These are phyloP conservation scores for Dasyprocta punctata DNA, from an alignment of 2,113 vertebrate genomes.

Conservation along the genomic window DNA sequence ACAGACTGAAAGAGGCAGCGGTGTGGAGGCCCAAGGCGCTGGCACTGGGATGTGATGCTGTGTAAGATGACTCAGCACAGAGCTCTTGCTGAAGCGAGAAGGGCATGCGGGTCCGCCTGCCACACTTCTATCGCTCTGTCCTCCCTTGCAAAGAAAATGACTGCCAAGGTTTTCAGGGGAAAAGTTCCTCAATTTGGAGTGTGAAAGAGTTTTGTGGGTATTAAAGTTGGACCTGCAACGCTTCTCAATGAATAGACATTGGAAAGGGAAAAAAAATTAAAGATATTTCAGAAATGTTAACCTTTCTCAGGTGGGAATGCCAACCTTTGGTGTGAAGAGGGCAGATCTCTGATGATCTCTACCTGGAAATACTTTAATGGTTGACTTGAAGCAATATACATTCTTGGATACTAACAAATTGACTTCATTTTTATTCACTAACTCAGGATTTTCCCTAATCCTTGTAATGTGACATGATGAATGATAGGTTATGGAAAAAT, in stretches of 20 bases:
- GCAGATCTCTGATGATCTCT: background rate
- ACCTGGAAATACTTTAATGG: conserved; percentile 24
- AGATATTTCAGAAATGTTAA: background rate
- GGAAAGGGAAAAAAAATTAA: background rate
- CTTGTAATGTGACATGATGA: background rate
- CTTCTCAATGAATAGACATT: background rate
- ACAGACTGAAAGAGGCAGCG: background rate
- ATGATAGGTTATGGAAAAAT: background rate
- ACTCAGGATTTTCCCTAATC: conserved; percentile 16
- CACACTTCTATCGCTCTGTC: background rate
- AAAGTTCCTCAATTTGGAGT: background rate
- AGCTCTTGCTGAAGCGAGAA: background rate
- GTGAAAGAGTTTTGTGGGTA: background rate
- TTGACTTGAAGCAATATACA: conserved; percentile 6
- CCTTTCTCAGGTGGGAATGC: background rate
- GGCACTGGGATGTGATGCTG: background rate
- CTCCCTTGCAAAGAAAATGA: background rate
- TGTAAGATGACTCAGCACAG: background rate
- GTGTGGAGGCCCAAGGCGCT: background rate
- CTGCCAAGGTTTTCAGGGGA: background rate
- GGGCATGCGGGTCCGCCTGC: background rate
- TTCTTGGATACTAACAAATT: conserved; percentile 45
- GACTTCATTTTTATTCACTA: background rate
- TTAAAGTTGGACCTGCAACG: background rate
- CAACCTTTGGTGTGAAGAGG: background rate